Evolutionary conservation across 1,140 invertebrate genomes (phyloP).

Genomic region (Anagrus nilaparvatae): DNA sequence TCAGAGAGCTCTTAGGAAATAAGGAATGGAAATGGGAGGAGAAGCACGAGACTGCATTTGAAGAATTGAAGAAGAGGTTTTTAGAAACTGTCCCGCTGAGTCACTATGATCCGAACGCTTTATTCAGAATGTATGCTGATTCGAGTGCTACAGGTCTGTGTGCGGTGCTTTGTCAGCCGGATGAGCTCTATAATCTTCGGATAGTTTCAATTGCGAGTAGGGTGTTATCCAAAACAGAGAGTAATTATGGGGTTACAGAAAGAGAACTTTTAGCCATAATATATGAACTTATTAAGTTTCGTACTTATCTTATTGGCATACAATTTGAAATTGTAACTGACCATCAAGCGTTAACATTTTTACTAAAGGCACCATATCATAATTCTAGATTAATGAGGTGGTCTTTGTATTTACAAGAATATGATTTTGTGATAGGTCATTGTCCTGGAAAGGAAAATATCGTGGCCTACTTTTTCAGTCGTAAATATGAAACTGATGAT

Average conservation of each 20-base stretch:
- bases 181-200: not conserved
- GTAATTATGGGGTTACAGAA: conserved; percentile 7
- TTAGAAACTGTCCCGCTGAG: not conserved
- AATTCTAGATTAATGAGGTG: conserved; percentile 7
- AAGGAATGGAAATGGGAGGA: conserved; percentile 5
- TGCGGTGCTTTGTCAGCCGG: not conserved
- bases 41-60: conserved; percentile 2
- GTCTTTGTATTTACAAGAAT: conserved; percentile 10
- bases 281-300: conserved; percentile 8
- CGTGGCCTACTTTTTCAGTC: conserved; percentile 1
- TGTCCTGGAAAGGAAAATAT: conserved; percentile 8
- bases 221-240: not conserved
- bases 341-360: not conserved
- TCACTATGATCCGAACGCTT: not conserved
- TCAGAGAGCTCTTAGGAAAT: conserved; percentile 19
- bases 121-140: conserved; percentile 1
- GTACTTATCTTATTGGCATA: conserved; percentile 3
- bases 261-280: conserved; percentile 12
- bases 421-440: conserved; percentile 8
- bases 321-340: conserved; percentile 4
- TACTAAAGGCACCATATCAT: not conserved
- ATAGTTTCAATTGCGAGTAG: conserved; percentile 7
- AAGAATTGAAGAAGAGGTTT: conserved; percentile 10
- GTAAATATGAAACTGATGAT: too few relatives aligned
- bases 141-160: not conserved